Base-by-base conservation (phyloP, 1,140 invertebrate species). In the Macrobrachium rosenbergii region DNA sequence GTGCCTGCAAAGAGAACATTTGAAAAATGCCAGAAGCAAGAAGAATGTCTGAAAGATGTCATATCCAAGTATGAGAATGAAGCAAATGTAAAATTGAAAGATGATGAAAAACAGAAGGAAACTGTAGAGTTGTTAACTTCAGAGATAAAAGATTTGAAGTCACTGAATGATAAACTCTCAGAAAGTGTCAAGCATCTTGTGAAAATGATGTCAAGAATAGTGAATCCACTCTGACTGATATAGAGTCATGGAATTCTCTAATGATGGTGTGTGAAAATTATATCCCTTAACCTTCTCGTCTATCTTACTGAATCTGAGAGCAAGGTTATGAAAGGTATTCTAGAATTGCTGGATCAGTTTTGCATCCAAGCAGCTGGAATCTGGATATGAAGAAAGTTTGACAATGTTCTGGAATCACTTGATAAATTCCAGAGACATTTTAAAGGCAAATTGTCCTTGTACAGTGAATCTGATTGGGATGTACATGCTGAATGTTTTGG, bases 111-210 rank as follows among this genome's bases (percentile, higher is more conserved):
- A 19, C 52, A 76, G 12, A 64, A 69, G 78, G 69, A 62, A 60
- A 87, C 81, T 88, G 80, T 69, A 37, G 83, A 86, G 45, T 82
- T 88, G 14, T 85, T 90, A 58, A 83, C 72, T 21, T 59, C 21
- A 23, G 73, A 87, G 28, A 82, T 90, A 64, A 73, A 85, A 21
- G 63, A 90, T 91, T 90, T 90, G 90, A 62, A 84, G 75, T 21
- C 23, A 28, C 21, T 84, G 67, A 88, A 88, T 64, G n/a, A 58
- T n/a, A 64, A 80, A 12, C 60, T 84, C 5, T 60, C n/a, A 58
- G 16, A 91, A 21, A 91, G 92, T 88, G 83, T 92, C 21, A 86
- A 89, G 21, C 63, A 81, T 12, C 62, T 81, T 14, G n/a, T n/a
- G 45, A 63, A 14, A 73, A 12, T 19, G 72, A 84, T n/a, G 12